phyloP scores from a whole-genome alignment of 1,140 invertebrate species.

The Linepithema humile region DNA sequence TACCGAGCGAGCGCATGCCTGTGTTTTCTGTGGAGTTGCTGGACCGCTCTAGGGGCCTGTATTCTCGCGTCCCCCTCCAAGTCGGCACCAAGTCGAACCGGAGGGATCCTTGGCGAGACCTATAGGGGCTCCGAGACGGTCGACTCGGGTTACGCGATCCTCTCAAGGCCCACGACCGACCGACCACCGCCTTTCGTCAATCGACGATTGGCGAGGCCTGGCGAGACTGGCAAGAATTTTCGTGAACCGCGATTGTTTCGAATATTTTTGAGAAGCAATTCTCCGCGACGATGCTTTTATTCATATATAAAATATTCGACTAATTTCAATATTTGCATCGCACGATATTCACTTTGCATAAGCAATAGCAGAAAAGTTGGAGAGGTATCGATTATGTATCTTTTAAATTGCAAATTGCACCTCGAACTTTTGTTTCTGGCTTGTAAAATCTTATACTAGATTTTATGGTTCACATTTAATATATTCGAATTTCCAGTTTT shows the following conservation, averaged over 20 bases:
- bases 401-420: not conserved
- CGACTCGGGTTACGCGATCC: slow-evolving; percentile 66
- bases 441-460: not conserved
- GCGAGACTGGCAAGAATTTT: slow-evolving; percentile 8
- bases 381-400: too few species aligned
- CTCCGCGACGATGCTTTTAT: not conserved
- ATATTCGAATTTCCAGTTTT: not conserved
- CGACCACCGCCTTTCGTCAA: slow-evolving; percentile 64
- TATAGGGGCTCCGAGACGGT: slow-evolving; percentile 58
- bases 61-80: not conserved
- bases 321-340: not conserved
- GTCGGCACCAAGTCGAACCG: slow-evolving; percentile 1
- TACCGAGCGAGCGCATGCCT: slow-evolving; percentile 27
- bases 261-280: not conserved
- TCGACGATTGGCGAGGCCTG: slow-evolving; percentile 44
- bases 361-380: not conserved
- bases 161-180: slow-evolving; percentile 63
- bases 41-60: slow-evolving; percentile 64
- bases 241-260: slow-evolving; percentile 5
- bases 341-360: not conserved
- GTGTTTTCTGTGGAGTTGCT: slow-evolving; percentile 61
- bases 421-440: not conserved
- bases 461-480: not conserved
- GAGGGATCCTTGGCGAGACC: slow-evolving; percentile 66
- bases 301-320: not conserved